A percentile compares a stretch with the other conserved stretches of the same genome.
phyloP scores from a whole-genome alignment of 2,797 vertebrate genomes.

The Labroides dimidiatus region DNA sequence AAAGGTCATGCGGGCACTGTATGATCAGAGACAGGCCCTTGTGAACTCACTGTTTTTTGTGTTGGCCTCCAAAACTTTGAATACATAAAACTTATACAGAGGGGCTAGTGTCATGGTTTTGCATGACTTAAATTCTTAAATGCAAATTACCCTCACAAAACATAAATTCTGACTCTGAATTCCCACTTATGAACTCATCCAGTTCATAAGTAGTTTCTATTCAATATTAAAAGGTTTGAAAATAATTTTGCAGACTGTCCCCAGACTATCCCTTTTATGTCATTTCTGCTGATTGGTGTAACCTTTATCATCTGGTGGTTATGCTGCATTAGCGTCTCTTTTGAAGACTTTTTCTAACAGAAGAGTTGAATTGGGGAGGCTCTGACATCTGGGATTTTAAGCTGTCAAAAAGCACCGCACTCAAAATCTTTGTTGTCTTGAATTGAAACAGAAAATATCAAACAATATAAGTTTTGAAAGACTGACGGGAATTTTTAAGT shows the following conservation, averaged over 20 bases:
- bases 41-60: slow-evolving; percentile 5
- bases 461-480: neutral
- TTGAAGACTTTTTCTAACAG: slow-evolving; percentile 24
- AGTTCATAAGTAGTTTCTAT: neutral
- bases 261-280: neutral
- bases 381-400: slow-evolving; percentile 30
- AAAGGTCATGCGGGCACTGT: slow-evolving; percentile 54
- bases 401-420: slow-evolving; percentile 24
- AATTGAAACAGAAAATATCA: slow-evolving; percentile 29
- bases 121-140: slow-evolving; percentile 31
- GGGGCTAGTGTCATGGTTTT: slow-evolving; percentile 23
- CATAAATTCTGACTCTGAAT: slow-evolving; percentile 7
- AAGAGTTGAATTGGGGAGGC: slow-evolving; percentile 20
- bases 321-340: slow-evolving; percentile 10
- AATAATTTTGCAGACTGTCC: no score
- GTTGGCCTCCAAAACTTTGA: slow-evolving; percentile 28
- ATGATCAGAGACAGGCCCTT: slow-evolving; percentile 7
- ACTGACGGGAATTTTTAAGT: neutral
- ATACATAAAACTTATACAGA: slow-evolving; percentile 13
- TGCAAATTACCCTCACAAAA: slow-evolving; percentile 16
- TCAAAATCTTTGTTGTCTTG: slow-evolving; percentile 21
- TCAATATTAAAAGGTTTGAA: no score
- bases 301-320: slow-evolving; percentile 25
- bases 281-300: slow-evolving; percentile 32
- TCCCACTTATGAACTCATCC: no score